Conservation (phyloP, 2,113 vertebrate genomes). For the Sterrhoptilus dennistouni region DNA sequence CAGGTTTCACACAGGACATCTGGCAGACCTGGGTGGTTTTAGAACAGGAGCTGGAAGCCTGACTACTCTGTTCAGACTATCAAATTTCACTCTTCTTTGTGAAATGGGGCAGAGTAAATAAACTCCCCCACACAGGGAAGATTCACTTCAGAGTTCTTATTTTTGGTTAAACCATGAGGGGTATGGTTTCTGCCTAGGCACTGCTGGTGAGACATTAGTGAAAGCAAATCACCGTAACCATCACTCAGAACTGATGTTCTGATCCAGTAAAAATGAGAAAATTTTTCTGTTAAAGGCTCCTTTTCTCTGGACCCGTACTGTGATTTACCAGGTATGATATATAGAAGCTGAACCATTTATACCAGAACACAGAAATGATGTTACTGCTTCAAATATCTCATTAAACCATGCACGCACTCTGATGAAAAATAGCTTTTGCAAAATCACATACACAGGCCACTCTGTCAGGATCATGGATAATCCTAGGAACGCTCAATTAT, state of each 20-base stretch:
- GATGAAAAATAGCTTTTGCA: slow-evolving; percentile 1
- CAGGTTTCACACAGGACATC: background rate
- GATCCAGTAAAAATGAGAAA: background rate
- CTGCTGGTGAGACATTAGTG: background rate
- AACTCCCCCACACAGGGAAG: background rate
- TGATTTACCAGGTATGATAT: background rate
- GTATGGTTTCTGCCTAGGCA: background rate
- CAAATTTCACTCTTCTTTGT: background rate
- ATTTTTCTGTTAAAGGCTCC: background rate
- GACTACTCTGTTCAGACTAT: background rate
- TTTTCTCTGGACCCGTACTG: background rate
- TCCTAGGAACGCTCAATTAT: slow-evolving; percentile 14
- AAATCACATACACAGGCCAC: background rate
- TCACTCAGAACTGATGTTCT: background rate
- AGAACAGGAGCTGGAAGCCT: background rate
- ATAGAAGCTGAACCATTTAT: background rate
- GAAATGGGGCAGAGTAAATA: background rate
- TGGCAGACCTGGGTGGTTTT: background rate
- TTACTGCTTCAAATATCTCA: background rate
- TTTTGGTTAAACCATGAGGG: background rate
- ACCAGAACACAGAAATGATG: background rate
- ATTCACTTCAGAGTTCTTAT: background rate
- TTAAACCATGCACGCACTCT: background rate
- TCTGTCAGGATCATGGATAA: slow-evolving; percentile 8
- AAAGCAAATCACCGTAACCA: background rate